These are phyloP conservation scores for Pachycephus smyrnensis DNA, from an alignment of 2,888 invertebrate species.

Conservation along the genomic window DNA sequence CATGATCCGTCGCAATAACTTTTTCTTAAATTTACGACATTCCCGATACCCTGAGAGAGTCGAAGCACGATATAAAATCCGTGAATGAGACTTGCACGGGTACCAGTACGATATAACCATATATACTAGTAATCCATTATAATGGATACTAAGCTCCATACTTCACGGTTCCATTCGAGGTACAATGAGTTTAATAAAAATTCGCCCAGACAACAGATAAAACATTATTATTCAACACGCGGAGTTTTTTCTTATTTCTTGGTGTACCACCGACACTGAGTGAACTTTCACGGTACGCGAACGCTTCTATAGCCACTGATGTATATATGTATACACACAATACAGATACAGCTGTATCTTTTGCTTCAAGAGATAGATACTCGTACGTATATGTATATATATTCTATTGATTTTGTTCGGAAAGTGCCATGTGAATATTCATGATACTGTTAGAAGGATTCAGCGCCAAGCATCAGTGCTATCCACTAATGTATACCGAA, in stretches of 20 bases:
- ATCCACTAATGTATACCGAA: conserved; percentile 30
- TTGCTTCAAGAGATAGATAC: not conserved
- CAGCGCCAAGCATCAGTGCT: conserved; percentile 44
- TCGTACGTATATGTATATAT: not conserved
- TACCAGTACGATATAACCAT: not conserved
- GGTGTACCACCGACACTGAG: not conserved
- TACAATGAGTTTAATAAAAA: not conserved
- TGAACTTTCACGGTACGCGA: not conserved
- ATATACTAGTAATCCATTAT: not conserved
- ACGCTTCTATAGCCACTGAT: not conserved
- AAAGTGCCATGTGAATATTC: conserved; percentile 59
- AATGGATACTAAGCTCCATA: not conserved
- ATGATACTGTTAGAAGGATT: conserved; percentile 56
- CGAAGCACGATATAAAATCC: not conserved
- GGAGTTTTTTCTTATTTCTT: not conserved
- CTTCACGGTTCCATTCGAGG: not conserved
- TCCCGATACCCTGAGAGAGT: not conserved
- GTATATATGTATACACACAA: not conserved
- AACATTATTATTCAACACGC: not conserved
- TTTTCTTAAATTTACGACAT: not conserved
- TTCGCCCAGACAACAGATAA: not conserved
- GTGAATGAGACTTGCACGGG: not conserved
- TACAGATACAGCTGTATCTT: not conserved
- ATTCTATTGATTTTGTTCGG: conserved; percentile 52
- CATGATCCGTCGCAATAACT: not conserved